Percentiles rank a stretch among this genome's conserved stretches.
These are phyloP conservation scores for Potamarius usumacintae DNA, from an alignment of 2,113 vertebrate species.

Conservation along the genomic window DNA sequence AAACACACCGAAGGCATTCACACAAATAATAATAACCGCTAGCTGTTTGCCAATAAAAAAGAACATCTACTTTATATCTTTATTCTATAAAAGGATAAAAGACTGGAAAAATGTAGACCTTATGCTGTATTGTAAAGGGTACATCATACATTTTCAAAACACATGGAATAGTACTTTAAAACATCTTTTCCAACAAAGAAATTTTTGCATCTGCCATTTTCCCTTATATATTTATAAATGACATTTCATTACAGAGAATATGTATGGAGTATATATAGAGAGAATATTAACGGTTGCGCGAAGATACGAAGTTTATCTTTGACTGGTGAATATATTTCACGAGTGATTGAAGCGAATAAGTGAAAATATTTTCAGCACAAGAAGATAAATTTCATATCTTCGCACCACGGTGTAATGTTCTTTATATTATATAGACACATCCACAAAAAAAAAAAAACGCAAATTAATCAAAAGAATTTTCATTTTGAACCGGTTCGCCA, in stretches of 20 bases:
- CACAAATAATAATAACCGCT: slow-evolving; percentile 6
- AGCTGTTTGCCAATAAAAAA: neutral
- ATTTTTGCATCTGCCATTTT: neutral
- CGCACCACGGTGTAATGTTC: too few relatives aligned
- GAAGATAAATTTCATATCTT: too few relatives aligned
- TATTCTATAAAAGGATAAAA: neutral
- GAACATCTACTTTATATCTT: neutral
- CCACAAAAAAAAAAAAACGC: too few relatives aligned
- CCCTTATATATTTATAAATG: neutral
- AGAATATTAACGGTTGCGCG: too few relatives aligned
- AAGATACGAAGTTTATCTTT: too few relatives aligned
- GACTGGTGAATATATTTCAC: too few relatives aligned
- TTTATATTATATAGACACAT: too few relatives aligned
- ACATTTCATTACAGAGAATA: neutral
- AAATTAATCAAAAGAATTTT: too few relatives aligned
- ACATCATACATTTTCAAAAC: neutral
- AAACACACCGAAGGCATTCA: neutral
- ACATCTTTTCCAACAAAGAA: neutral
- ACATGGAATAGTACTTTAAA: neutral
- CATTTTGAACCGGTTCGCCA: too few relatives aligned
- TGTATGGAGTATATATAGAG: neutral
- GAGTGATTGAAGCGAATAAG: too few relatives aligned
- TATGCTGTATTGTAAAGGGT: neutral
- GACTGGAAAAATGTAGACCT: neutral
- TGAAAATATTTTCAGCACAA: neutral